Base-by-base conservation (phyloP, 2,888 invertebrate genomes). In the Pyrrhopygopsis socrates region DNA sequence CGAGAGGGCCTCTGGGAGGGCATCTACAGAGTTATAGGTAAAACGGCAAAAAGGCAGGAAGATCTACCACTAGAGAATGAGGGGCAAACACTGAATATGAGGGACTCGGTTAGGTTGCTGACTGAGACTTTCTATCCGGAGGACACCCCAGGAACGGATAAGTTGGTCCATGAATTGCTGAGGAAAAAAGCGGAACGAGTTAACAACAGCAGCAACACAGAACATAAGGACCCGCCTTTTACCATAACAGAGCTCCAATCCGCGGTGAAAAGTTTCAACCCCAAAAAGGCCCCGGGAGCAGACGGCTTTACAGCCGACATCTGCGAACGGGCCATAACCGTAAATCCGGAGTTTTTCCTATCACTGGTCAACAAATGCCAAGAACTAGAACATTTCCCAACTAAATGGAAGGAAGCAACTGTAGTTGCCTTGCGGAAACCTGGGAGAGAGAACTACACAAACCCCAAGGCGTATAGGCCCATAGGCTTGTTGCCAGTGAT, bases 161-260 rank as follows among this genome's bases (percentile, higher is more conserved):
- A n/a, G 0, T 8, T 0, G 1, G 6, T n/a, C 1, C n/a, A 54
- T 9, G 0, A 2, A n/a, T 6, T 8, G 3, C n/a, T 8, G 0
- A 54, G 50, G 4, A 2, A n/a, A 0, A n/a, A n/a, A n/a, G 50
- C 50, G 0, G 50, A 54, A 1, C 0, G 5, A 6, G n/a, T 54
- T 0, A 54, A 54, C 6, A 4, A n/a, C 0, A 1, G 11, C 6
- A 11, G 6, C 34, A 11, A 34, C 11, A 11, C 5, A 5, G 34
- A 34, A 8, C 11, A 5, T 34, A 5, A 34, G 0, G 50, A 54
- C 8, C 22, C 50, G 1, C 50, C 50, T 0, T 54, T 54, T 8
- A 54, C 50, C 2, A 54, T 54, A 8, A n/a, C 3, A n/a, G 50
- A 54, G 8, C 50, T 54, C 0, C 15, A 2, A n/a, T n/a, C 50